Base-by-base conservation (phyloP, 2,113 vertebrate species). In the Raja brachyura region DNA sequence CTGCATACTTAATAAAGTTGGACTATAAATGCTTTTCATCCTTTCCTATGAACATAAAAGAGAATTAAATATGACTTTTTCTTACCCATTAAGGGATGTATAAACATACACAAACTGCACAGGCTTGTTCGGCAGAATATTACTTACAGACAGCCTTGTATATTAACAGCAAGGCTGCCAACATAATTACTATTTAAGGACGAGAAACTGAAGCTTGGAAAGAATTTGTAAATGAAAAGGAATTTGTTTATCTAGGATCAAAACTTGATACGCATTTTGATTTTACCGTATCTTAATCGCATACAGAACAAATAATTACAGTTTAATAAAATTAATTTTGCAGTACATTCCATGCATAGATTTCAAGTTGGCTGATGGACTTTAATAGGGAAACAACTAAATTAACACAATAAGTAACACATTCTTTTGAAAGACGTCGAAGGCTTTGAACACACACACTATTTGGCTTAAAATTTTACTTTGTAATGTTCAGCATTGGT, bases 211-310 rank as follows among this genome's bases (percentile, higher is more conserved):
- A n/a, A 6, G 59, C 83, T 88, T 88, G 83, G 83, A 88, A 88
- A 88, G 28, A 88, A 88, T 63, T 14, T 18, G 59, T 88, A 88
- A 66, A 88, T 63, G 28, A 88, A 88, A 88, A 88, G 83, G 83
- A 63, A 88, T 88, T 31, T 88, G 59, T 88, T 88, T 70, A 92
- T 92, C 90, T 54, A 73, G 68, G 68, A 92, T 92, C 90, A 73
- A 92, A 73, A 92, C 20, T 92, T 39, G 20, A 48, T 73, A 73
- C 70, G 33, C 39, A 74, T 74, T 73, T 70, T 66, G 90, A 48
- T 68, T 70, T 22, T 70, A 39, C 33, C 13, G 33, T 73, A 39
- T 92, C 70, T 92, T 73, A 54, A 73, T 68, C 54, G 33, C 10
- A 28, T 73, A 20, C 39, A 25, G 31, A 33, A 28, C 20, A 92